phyloP scores from a whole-genome alignment of 2,888 invertebrate genomes.

The Capitulum mitella region DNA sequence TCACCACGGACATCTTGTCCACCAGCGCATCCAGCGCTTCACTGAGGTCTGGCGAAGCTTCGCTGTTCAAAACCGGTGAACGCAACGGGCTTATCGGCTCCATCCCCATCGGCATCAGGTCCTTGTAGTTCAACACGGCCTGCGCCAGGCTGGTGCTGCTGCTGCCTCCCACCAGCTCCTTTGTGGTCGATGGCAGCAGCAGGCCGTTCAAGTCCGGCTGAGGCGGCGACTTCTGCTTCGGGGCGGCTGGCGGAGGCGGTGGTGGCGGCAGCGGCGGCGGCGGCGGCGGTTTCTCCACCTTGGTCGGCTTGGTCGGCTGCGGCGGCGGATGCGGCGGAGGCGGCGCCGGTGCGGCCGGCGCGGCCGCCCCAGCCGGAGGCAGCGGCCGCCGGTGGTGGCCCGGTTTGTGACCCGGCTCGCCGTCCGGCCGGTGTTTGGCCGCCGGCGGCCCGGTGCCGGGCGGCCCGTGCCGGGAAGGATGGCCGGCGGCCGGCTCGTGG shows the following conservation, averaged over 20 bases:
- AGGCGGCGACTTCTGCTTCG: neutral
- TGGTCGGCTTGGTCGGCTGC: neutral
- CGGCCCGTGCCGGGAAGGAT: neutral
- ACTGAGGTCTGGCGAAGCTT: neutral
- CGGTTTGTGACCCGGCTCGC: neutral
- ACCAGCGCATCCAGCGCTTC: neutral
- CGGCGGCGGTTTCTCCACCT: neutral
- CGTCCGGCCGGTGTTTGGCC: neutral
- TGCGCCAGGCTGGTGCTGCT: neutral
- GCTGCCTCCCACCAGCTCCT: neutral
- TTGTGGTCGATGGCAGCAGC: neutral
- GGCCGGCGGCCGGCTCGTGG: neutral
- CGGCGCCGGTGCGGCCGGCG: too few species aligned
- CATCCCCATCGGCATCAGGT: neutral
- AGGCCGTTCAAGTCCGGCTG: neutral
- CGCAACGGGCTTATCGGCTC: neutral
- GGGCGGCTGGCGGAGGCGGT: neutral
- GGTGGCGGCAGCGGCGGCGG: constrained; percentile 6
- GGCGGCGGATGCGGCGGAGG: neutral
- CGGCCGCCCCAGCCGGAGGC: neutral
- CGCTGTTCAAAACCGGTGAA: neutral
- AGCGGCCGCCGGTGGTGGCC: neutral
- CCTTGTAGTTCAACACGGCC: neutral
- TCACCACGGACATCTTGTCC: neutral
- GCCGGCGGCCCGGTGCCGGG: neutral